Conservation (phyloP, 2,797 vertebrate species). For the Catostomus latipinnis region DNA sequence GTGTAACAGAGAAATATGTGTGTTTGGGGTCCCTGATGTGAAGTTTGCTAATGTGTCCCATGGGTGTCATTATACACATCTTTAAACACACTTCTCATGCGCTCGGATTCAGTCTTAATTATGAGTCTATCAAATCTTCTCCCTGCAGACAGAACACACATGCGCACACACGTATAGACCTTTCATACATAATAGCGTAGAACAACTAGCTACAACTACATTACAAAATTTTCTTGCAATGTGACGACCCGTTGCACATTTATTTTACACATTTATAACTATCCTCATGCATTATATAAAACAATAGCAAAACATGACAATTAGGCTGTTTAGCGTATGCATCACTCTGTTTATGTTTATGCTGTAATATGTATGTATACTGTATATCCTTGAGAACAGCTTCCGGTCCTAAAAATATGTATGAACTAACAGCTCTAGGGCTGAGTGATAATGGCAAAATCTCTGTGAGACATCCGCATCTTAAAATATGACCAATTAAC, state of each 20-base stretch:
- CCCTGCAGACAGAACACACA: slow-evolving; percentile 40
- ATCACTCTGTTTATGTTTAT: slow-evolving; percentile 1
- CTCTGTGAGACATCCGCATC: background rate
- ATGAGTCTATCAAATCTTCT: slow-evolving; percentile 46
- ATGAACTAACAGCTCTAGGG: background rate
- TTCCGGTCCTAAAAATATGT: background rate
- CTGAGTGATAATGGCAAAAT: background rate
- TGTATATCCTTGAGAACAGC: background rate
- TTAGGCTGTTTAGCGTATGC: slow-evolving; percentile 1
- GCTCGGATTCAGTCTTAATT: slow-evolving; percentile 47
- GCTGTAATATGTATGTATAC: background rate
- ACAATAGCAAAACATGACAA: slow-evolving; percentile 2
- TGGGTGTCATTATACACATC: slow-evolving; percentile 50
- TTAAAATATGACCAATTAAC: slow-evolving; percentile 1
- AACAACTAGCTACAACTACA: background rate
- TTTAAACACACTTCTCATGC: slow-evolving; percentile 46
- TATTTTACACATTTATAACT: slow-evolving; percentile 14
- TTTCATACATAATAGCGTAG: slow-evolving; percentile 11
- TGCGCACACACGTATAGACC: slow-evolving; percentile 20
- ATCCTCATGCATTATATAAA: slow-evolving; percentile 23
- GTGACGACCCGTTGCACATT: background rate
- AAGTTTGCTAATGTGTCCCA: slow-evolving; percentile 42
- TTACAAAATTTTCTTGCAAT: background rate
- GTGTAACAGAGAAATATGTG: slow-evolving; percentile 4
- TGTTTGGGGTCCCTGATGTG: slow-evolving; percentile 39